Base-by-base conservation (phyloP, 1,140 invertebrate genomes). In the Metaphire vulgaris region DNA sequence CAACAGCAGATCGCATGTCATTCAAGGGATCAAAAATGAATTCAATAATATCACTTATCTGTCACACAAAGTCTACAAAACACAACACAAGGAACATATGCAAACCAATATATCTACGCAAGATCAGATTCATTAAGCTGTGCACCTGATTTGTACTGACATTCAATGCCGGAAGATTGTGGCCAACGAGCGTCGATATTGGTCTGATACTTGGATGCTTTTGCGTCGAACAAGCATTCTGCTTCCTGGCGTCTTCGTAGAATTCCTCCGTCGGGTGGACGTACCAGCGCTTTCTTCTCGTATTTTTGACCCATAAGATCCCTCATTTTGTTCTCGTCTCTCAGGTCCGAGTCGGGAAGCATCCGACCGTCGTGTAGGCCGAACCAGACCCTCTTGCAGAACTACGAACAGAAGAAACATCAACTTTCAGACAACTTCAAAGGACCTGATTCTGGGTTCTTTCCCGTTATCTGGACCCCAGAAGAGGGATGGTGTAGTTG, bases 241-340 rank as follows among this genome's bases (percentile, higher is more conserved):
- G 79, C 30, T 78, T 78, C 70, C 78, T 79, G 0, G 84, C 84
- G 69, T 86, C 84, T 31, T 84, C 82, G 74, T 82, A 80, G 81
- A 86, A 82, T 14, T 79, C 77, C 1, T 86, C 83, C 74, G 84
- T 85, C 15, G 85, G 84, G 1, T 83, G 83, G 14, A 83, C 81
- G 79, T 86, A 85, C 79, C 83, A 92, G 82, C 92, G 90, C n/a
- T 84, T 96, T 96, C 81, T 92, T 90, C 87, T 97, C 95, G 84
- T 97, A 97, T 87, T 96, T 97, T 80, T 93, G 91, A 33, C 92
- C 90, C 92, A 97, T 94, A 80, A 95, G 91, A 85, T 96, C 93
- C 87, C 91, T 91, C 79, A 95, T 90, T 80, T 91, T 90, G 85
- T 94, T 92, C 87, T 97, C 95, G 84, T 96, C 94, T 87, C 93